Percentiles rank a stretch among this genome's conserved stretches.
Evolutionary conservation across 2,888 invertebrate genomes (phyloP).

Genomic region (Polylopha cassiicola): DNA sequence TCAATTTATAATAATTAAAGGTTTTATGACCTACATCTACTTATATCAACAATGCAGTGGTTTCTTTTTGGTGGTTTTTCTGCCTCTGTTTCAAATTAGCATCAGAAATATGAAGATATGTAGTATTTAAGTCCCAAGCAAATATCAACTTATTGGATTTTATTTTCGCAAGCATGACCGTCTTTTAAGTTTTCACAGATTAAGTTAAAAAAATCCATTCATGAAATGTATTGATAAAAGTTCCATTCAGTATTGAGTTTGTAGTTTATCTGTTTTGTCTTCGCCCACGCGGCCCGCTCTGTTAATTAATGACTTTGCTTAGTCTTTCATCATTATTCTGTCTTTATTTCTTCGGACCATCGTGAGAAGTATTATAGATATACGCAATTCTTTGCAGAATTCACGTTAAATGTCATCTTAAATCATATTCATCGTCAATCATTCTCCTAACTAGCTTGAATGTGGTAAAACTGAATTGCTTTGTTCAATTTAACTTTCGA

Average conservation of each 20-base stretch:
- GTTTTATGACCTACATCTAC: too few relatives aligned
- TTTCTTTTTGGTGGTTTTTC: too few relatives aligned
- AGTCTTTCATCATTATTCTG: constrained; percentile 2
- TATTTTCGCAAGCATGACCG: too few relatives aligned
- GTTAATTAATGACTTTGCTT: constrained; percentile 5
- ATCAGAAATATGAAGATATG: too few relatives aligned
- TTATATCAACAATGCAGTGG: too few relatives aligned
- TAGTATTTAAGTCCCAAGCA: too few relatives aligned
- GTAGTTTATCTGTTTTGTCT: constrained; percentile 8
- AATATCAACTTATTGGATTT: too few relatives aligned
- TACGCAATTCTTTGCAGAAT: constrained; percentile 1
- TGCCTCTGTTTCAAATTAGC: too few relatives aligned
- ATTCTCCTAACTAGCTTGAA: constrained; percentile 5
- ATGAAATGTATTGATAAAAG: constrained; percentile 1
- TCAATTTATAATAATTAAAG: too few relatives aligned
- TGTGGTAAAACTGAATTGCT: not conserved
- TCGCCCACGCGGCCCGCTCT: constrained; percentile 8
- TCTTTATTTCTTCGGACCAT: too few relatives aligned
- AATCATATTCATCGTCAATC: constrained; percentile 10
- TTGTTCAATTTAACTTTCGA: constrained; percentile 6
- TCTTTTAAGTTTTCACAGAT: constrained; percentile 7
- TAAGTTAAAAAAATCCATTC: constrained; percentile 8
- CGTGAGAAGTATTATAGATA: too few relatives aligned
- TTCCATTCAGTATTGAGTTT: constrained; percentile 1
- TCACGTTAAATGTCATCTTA: constrained; percentile 8